Conservation (phyloP, 2,113 vertebrate species). For the Athene cunicularia region DNA sequence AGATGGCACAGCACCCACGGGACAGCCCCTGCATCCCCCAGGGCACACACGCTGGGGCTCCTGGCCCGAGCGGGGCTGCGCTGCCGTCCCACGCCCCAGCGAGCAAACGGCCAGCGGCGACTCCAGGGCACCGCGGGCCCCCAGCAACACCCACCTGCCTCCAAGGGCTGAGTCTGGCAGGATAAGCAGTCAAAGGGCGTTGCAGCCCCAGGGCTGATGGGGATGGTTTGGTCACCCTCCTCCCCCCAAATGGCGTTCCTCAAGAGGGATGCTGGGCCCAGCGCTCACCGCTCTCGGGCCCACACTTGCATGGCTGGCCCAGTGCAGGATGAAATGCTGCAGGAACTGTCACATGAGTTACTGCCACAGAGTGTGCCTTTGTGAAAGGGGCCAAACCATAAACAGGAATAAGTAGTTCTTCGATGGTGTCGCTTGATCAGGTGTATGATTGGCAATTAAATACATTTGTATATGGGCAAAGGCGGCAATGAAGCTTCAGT, state of each 20-base stretch:
- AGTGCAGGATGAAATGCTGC: not conserved
- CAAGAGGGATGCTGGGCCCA: not conserved
- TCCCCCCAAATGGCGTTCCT: accelerated
- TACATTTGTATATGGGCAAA: not conserved
- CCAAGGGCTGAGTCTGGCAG: not conserved
- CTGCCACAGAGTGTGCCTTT: not conserved
- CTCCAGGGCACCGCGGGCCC: not conserved
- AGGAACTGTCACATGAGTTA: slow-evolving; percentile 1
- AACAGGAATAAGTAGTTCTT: not conserved
- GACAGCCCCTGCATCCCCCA: not conserved
- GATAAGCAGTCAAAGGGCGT: not conserved
- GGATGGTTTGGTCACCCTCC: not conserved
- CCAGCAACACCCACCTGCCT: not conserved
- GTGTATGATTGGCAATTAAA: not conserved
- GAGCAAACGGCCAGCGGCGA: not conserved
- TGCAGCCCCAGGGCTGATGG: not conserved
- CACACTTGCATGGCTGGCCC: not conserved
- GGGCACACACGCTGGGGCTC: accelerated
- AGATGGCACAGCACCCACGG: not conserved
- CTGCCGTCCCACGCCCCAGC: accelerated
- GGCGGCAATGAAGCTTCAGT: not conserved
- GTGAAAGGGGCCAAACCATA: not conserved
- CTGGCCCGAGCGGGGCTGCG: not conserved
- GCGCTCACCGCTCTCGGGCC: not conserved
- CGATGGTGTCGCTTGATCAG: not conserved